Conservation (phyloP, 2,797 vertebrate genomes). For the Scyliorhinus canicula region DNA sequence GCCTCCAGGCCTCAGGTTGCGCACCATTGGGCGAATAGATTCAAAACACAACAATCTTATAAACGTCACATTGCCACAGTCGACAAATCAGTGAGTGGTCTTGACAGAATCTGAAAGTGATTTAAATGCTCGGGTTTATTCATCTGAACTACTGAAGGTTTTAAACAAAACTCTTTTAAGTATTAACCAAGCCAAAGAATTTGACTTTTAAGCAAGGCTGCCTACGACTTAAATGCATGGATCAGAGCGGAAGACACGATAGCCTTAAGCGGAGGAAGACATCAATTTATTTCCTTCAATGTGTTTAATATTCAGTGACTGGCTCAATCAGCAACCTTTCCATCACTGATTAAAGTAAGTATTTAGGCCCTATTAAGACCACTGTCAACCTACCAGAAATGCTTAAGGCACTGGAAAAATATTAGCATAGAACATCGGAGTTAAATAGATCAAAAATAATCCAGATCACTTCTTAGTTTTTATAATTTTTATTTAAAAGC, state of each 20-base stretch:
- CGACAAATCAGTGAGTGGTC: background rate
- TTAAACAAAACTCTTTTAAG: background rate
- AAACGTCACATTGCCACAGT: background rate
- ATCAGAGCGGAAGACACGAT: background rate
- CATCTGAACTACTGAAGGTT: background rate
- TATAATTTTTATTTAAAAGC: background rate
- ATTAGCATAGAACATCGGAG: background rate
- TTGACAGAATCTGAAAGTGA: background rate
- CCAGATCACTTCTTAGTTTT: background rate
- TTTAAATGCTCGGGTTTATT: background rate
- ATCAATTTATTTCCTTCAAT: background rate
- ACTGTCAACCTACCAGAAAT: background rate
- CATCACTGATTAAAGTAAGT: background rate
- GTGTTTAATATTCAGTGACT: background rate
- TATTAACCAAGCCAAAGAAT: background rate
- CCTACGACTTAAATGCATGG: background rate
- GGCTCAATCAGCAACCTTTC: background rate
- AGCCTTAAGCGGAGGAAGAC: background rate
- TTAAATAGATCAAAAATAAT: background rate
- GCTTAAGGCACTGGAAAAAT: background rate
- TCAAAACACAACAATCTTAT: no score
- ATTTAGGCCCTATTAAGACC: conserved; percentile 4
- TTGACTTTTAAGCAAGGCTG: background rate
- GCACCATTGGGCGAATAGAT: no score
- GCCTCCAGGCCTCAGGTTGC: no score